Percentiles rank a stretch among this genome's conserved stretches.
These are phyloP conservation scores for Budorcas taxicolor DNA, from an alignment of 2,113 vertebrate genomes.

Conservation along the genomic window DNA sequence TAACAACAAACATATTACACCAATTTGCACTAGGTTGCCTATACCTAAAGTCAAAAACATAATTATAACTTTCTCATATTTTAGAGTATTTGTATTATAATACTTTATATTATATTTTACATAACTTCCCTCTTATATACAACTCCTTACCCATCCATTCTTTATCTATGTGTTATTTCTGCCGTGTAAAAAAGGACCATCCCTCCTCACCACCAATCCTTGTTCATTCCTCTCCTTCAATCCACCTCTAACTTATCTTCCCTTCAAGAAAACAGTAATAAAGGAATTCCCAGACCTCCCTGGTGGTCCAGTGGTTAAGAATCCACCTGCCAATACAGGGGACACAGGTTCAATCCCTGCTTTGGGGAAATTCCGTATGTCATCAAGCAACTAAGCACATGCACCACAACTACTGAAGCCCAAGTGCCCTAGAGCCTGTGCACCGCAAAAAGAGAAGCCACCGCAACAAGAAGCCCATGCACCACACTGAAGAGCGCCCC, in stretches of 20 bases:
- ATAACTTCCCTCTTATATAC: not conserved
- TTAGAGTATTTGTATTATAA: not conserved
- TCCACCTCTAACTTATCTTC: not conserved
- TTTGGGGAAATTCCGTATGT: not conserved
- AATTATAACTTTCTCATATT: not conserved
- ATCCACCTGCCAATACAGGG: not conserved
- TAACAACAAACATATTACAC: not conserved
- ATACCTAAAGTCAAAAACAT: not conserved
- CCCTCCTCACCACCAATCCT: not conserved
- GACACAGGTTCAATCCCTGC: not conserved
- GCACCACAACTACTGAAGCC: not conserved
- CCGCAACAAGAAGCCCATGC: not conserved
- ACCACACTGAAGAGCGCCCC: not conserved
- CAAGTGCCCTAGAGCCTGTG: not conserved
- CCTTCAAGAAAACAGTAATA: not conserved
- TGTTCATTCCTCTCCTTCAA: not conserved
- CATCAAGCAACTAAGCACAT: not conserved
- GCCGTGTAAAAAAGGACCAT: not conserved
- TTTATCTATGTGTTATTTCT: not conserved
- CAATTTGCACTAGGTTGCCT: not conserved
- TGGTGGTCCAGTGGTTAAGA: not conserved
- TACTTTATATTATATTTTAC: not conserved
- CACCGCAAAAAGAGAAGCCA: not conserved
- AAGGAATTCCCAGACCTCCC: not conserved
- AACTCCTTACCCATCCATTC: not conserved